Percentiles rank a stretch among this genome's conserved stretches.
Evolutionary conservation across 2,797 vertebrate species (phyloP).

Genomic region (Darevskia nairensis): DNA sequence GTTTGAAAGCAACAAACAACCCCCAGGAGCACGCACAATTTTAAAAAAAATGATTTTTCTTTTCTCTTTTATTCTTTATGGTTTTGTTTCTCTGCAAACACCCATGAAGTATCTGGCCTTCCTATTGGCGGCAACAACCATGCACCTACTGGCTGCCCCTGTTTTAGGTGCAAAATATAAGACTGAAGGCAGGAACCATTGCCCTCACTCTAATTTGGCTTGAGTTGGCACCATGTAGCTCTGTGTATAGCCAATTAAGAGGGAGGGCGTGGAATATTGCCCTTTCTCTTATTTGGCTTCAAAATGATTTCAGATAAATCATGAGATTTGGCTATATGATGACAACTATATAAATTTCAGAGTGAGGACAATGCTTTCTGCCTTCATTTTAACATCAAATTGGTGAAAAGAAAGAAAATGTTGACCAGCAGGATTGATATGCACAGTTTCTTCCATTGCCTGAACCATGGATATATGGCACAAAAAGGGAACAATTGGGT

Average conservation of each 20-base stretch:
- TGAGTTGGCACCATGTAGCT: neutral
- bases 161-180: too few species aligned
- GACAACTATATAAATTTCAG: neutral
- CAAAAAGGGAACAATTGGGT: too few species aligned
- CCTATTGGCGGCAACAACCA: too few species aligned
- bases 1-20: neutral
- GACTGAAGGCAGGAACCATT: too few species aligned
- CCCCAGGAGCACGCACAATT: neutral
- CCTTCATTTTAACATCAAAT: neutral
- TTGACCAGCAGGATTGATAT: too few species aligned
- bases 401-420: too few species aligned
- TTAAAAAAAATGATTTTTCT: neutral
- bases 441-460: too few species aligned
- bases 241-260: constrained; percentile 3
- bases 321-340: neutral
- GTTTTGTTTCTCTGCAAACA: too few species aligned
- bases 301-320: neutral
- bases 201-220: too few species aligned
- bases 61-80: neutral
- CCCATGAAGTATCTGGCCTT: too few species aligned
- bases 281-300: neutral
- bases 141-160: too few species aligned
- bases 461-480: too few species aligned
- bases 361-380: neutral
- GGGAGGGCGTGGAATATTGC: neutral